These are phyloP conservation scores for Sphinx pinastri DNA, from an alignment of 2,888 invertebrate species.

Conservation along the genomic window DNA sequence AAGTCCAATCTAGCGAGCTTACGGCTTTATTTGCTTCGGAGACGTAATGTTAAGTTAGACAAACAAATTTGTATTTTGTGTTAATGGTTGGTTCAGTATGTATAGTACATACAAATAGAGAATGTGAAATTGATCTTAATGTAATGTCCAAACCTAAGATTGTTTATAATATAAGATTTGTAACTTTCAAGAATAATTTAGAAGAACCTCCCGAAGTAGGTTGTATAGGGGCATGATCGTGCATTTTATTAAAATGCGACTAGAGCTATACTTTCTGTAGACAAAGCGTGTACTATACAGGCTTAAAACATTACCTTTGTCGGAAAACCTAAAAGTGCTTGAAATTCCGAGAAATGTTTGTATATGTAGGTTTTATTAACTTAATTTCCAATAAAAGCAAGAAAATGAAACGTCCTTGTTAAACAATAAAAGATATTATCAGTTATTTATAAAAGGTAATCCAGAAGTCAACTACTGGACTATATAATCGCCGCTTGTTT, in stretches of 20 bases:
- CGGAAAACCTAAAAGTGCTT: conserved; percentile 9
- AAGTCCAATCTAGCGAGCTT: conserved; percentile 53
- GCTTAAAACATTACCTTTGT: conserved; percentile 18
- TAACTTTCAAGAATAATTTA: too few relatives aligned
- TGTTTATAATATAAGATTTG: too few relatives aligned
- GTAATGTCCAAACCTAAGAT: too few relatives aligned
- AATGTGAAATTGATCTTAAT: too few relatives aligned
- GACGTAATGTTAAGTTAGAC: not conserved
- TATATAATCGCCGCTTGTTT: not conserved
- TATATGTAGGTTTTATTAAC: not conserved
- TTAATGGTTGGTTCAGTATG: not conserved
- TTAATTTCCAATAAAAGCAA: conserved; percentile 6
- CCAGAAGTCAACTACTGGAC: not conserved
- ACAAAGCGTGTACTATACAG: not conserved
- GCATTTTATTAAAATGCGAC: too few relatives aligned
- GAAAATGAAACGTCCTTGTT: not conserved
- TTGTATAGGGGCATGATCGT: too few relatives aligned
- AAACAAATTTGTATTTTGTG: not conserved
- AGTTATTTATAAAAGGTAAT: not conserved
- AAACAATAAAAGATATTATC: not conserved
- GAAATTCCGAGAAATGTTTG: conserved; percentile 21
- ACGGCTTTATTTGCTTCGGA: conserved; percentile 5
- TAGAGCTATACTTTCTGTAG: not conserved
- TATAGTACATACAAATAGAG: not conserved
- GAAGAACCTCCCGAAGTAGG: too few relatives aligned